Evolutionary conservation across 1,140 invertebrate genomes (phyloP).

Genomic region (Andrena cerasifolii): DNA sequence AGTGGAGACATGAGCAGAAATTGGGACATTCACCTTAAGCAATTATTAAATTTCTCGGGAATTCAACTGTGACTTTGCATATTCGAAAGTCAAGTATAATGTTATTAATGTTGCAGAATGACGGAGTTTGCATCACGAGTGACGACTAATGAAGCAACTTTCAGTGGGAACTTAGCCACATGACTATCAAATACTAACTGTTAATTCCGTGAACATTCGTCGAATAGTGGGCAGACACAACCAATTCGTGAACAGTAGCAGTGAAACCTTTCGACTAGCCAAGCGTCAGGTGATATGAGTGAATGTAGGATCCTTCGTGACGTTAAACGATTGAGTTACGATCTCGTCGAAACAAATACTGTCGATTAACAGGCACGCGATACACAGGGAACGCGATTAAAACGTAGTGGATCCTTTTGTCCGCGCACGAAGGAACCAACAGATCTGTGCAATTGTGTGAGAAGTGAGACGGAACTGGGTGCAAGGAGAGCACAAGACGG

Average conservation of each 20-base stretch:
- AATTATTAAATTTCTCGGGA: too few relatives aligned
- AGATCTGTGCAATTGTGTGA: conserved; percentile 16
- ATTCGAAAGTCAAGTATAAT: background rate
- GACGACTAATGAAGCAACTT: background rate
- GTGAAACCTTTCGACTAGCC: background rate
- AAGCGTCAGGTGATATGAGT: conserved; percentile 55
- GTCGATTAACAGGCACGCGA: conserved; percentile 54
- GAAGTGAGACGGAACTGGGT: conserved; percentile 67
- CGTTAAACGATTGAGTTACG: conserved; percentile 58
- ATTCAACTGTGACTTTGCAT: too few relatives aligned
- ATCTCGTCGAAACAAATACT: conserved; percentile 36
- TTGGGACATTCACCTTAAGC: too few relatives aligned
- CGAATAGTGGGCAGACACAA: background rate
- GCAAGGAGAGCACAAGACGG: conserved; percentile 23
- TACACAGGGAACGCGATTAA: conserved; percentile 47
- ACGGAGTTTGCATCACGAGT: background rate
- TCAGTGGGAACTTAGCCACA: background rate
- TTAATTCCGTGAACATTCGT: background rate
- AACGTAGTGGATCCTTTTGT: conserved; percentile 9
- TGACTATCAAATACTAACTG: too few relatives aligned
- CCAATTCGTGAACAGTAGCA: background rate
- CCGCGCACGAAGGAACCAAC: background rate
- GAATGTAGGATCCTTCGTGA: conserved; percentile 54
- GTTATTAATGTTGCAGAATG: background rate
- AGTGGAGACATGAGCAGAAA: too few relatives aligned